A percentile compares a stretch with the other conserved stretches of the same genome.
These are phyloP conservation scores for Cyprinodon tularosa DNA, from an alignment of 2,113 vertebrate genomes.

Conservation along the genomic window DNA sequence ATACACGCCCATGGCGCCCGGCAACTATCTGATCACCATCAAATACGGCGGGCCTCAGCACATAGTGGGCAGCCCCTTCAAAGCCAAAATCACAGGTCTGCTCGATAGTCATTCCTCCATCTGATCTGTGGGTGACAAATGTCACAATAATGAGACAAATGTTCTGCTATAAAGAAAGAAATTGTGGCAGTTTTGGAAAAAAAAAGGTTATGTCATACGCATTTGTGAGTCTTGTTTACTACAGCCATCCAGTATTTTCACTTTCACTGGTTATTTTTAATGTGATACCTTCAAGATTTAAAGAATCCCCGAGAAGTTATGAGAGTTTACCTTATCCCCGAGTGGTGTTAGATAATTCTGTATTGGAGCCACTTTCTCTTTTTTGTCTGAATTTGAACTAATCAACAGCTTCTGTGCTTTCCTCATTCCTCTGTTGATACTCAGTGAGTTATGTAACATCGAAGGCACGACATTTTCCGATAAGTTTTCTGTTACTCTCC, in stretches of 20 bases:
- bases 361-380: constrained; percentile 12
- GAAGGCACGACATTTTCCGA: constrained; percentile 18
- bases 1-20: constrained; percentile 96
- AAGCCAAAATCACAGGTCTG: constrained; percentile 95
- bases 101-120: constrained; percentile 45
- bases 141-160: constrained; percentile 49
- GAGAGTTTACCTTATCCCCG: constrained; percentile 29
- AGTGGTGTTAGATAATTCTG: constrained; percentile 12
- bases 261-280: constrained; percentile 4
- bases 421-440: constrained; percentile 28
- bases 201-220: constrained; percentile 44
- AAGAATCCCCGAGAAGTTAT: constrained; percentile 13
- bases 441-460: constrained; percentile 45
- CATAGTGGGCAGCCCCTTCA: constrained; percentile 96
- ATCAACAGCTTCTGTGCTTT: constrained; percentile 20
- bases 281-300: constrained; percentile 8
- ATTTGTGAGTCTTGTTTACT: constrained; percentile 6
- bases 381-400: constrained; percentile 5
- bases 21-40: constrained; percentile 97
- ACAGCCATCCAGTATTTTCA: constrained; percentile 3
- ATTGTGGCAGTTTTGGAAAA: constrained; percentile 25
- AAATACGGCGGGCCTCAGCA: constrained; percentile 96
- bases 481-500: constrained; percentile 12
- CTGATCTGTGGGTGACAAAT: constrained; percentile 57
- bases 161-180: constrained; percentile 31